Evolutionary conservation across 2,888 invertebrate species (phyloP), one percentile per base, ranked within the genome.

Genomic region (Andrena fulva): DNA sequence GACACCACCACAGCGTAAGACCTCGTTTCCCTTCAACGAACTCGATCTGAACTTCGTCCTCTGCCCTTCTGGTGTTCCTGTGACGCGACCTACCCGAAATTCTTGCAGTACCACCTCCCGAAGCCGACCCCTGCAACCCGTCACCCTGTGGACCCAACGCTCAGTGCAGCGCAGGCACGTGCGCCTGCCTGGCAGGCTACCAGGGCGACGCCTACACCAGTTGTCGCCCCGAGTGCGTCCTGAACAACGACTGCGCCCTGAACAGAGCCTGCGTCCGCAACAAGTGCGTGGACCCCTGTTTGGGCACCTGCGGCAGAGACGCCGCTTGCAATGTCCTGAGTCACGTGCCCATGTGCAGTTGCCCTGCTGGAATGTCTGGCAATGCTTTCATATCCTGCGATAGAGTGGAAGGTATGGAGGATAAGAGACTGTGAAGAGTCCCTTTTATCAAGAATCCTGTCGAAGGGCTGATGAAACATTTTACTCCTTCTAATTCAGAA

Each of bases 251-350:
- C 92, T 97, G 97, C 90, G 92, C 96, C 0, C 90, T 95, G 69
- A 95, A 96, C 88, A 96, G 95, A 90, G 96, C 97, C 69, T 98
- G 98, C 92, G 95, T 96, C 62, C 95, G 95, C 87, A 96, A 96
- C 90, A 97, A 97, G 94, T 97, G 97, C 91, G 92, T 95, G 6
- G 96, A 97, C 93, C 97, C 97, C 27, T 97, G 97, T 89, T 95
- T 95, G 31, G 96, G 96, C 88, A 96, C 96, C 62, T 96, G 97
- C 93, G 97, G 97, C 66, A 90, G 94, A 75, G 94, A 94, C 69
- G 95, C 95, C 10, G 12, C 88, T 35, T 92, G 92, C 68, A 89
- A 89, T 82, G 96, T 96, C 50, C 95, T 95, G 85, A 96, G 96
- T 90, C 96, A 96, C 89, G 95, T 96, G 80, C 96, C 96, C 16